Evolutionary conservation across 2,797 vertebrate species (phyloP), one percentile per base, ranked within the genome.

Genomic region (Apogon hyalosoma): DNA sequence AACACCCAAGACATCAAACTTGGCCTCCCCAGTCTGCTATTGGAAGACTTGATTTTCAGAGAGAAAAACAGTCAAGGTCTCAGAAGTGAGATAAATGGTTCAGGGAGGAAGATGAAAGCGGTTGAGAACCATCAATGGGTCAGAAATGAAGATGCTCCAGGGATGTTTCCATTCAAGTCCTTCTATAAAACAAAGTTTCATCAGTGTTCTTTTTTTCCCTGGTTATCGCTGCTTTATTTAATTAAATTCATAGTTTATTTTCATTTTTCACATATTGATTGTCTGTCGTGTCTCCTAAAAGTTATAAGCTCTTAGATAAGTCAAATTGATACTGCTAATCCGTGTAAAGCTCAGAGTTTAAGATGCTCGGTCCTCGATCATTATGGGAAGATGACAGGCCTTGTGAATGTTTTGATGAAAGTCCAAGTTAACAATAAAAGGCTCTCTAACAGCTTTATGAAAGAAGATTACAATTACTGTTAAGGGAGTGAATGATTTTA

Each of bases 21-120:
- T 28, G 36, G 65, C 72, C 73, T 86, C 63, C 42, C 46, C 70
- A 19, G 63, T 41, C 55, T 33, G 79, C 80, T 75, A 42, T 78
- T 82, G 77, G 66, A 80, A 63, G 70, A 77, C 72, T 87, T 77
- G 77, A 85, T 87, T 90, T 80, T 88, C 63, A 6, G 51, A 62
- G 75, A 81, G 77, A 81, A 77, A 79, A 88, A 79, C 74, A 80
- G 83, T 79, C 74, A 82, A 83, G 77, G 83, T 82, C 77, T 82
- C 79, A 82, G 72, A 80, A 89, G 80, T 82, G 87, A 91, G 86
- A 91, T 90, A 83, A 91, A 90, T 87, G 87, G 77, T 51, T 72
- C 70, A 73, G 69, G 24, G 57, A 58, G 66, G 70, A 82, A 84
- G 77, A 90, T 88, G 84, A 89, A 86, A 87, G 89, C 75, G 19